phyloP scores from a whole-genome alignment of 2,888 invertebrate genomes.

The Trachelus troglodyta region DNA sequence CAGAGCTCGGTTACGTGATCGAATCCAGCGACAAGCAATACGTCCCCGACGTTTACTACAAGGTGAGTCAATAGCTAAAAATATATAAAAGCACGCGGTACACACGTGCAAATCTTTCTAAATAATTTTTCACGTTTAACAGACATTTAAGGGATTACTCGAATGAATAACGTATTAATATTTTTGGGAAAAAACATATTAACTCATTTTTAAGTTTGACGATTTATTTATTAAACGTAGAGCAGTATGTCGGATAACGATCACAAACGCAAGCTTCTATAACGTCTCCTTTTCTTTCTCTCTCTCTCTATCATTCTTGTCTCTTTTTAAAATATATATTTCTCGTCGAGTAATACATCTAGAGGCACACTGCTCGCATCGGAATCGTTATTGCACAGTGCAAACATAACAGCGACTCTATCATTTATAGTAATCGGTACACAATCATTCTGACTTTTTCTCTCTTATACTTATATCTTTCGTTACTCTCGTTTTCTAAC shows the following conservation, averaged over 20 bases:
- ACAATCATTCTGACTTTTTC: background rate
- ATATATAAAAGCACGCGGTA: background rate
- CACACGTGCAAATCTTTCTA: background rate
- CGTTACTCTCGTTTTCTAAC: background rate
- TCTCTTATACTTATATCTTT: background rate
- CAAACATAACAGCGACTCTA: background rate
- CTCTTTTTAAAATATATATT: background rate
- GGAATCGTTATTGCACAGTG: background rate
- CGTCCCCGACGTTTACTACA: slow-evolving; percentile 99
- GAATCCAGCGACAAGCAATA: slow-evolving; percentile 94
- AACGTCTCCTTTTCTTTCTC: background rate
- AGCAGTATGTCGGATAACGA: background rate
- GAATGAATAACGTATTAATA: background rate
- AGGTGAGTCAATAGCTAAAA: slow-evolving; percentile 72
- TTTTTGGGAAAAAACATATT: background rate
- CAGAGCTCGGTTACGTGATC: slow-evolving; percentile 95
- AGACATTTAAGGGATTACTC: background rate
- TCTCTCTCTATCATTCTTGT: background rate
- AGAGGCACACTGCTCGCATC: background rate
- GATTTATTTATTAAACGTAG: background rate
- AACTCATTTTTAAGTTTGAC: background rate
- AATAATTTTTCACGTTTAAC: background rate
- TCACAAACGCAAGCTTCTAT: background rate
- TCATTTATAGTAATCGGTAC: background rate
- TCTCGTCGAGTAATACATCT: background rate